These are phyloP conservation scores for Acrocephalus kingi DNA, from an alignment of 2,113 vertebrate genomes.

Conservation along the genomic window DNA sequence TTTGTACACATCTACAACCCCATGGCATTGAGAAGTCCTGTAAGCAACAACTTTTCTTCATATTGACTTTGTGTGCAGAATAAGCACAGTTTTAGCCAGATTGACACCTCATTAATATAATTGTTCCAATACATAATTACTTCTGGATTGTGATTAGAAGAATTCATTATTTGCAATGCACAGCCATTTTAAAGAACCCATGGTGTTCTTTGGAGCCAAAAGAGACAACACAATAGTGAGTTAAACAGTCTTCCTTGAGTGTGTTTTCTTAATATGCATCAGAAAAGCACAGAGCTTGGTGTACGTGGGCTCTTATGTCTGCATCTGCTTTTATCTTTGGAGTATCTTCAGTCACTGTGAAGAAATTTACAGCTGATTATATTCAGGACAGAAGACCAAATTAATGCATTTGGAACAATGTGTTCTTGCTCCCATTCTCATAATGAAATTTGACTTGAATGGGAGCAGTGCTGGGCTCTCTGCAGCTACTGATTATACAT, in stretches of 20 bases:
- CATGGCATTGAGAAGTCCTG: background rate
- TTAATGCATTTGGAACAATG: slow-evolving; percentile 30
- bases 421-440: slow-evolving; percentile 5
- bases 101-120: background rate
- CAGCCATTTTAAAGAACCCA: background rate
- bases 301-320: background rate
- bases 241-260: background rate
- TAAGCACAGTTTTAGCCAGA: background rate
- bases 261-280: background rate
- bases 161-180: background rate
- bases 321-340: slow-evolving; percentile 1
- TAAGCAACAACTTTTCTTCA: background rate
- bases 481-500: background rate
- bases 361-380: slow-evolving; percentile 24
- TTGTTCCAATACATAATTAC: background rate
- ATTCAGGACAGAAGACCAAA: slow-evolving; percentile 23
- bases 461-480: background rate
- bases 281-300: background rate
- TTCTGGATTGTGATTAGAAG: background rate
- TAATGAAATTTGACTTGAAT: slow-evolving; percentile 56
- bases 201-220: background rate
- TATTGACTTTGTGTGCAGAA: background rate
- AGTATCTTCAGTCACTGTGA: background rate
- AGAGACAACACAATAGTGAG: background rate
- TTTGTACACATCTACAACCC: background rate